phyloP scores from a whole-genome alignment of 92 coral and sea anemone species.

The Bergia puertoricense region DNA sequence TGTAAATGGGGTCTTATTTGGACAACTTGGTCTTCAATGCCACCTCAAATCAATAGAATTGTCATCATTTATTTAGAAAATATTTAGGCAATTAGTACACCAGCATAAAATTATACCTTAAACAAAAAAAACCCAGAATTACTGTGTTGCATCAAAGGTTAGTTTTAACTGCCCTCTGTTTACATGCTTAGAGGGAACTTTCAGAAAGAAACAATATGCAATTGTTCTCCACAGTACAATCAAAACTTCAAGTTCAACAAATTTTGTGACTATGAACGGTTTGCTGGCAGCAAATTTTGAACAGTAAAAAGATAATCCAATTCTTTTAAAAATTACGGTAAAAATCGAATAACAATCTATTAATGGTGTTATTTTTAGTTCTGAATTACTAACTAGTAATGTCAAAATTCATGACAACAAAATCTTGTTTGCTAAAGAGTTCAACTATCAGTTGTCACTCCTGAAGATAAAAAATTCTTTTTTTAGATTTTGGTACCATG shows the following conservation, averaged over 20 bases:
- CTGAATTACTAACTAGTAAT: not conserved
- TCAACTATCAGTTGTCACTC: not conserved
- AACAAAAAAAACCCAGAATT: too few species aligned
- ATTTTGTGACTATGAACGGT: not conserved
- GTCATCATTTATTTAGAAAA: not conserved
- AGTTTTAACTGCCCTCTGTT: not conserved
- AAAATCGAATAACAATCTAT: not conserved
- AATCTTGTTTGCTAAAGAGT: not conserved
- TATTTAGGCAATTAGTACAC: not conserved
- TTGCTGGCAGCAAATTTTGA: not conserved
- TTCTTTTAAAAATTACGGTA: too few species aligned
- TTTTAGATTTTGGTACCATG: too few species aligned
- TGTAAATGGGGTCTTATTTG: not conserved
- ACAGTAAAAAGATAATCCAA: too few species aligned
- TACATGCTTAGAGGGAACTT: not conserved
- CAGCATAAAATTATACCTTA: not conserved
- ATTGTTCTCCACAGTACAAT: not conserved
- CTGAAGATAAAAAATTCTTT: too few species aligned
- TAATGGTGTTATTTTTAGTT: not conserved
- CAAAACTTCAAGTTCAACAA: not conserved
- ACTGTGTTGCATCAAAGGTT: too few species aligned
- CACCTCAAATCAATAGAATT: not conserved
- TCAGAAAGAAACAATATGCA: not conserved
- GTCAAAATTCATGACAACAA: not conserved
- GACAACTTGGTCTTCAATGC: not conserved